Conservation (phyloP, 1,140 invertebrate species). For the Calephelis virginiensis region DNA sequence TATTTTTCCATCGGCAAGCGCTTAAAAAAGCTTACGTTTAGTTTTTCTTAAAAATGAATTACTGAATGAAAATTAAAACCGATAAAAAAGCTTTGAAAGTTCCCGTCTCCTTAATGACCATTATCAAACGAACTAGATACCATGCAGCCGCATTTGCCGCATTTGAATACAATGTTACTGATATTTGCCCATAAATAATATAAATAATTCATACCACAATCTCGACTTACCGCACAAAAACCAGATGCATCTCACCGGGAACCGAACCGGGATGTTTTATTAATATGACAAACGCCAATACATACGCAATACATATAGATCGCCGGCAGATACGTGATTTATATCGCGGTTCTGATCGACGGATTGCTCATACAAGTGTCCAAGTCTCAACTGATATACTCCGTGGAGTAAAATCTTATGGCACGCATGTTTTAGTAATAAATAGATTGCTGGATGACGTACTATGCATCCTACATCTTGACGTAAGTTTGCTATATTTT, state of each 20-base stretch:
- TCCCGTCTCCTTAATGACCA: slow-evolving; percentile 2
- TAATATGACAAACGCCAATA: slow-evolving; percentile 18
- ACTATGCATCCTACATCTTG: too few species aligned
- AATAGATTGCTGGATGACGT: too few species aligned
- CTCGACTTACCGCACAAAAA: slow-evolving; percentile 6
- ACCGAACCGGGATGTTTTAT: slow-evolving; percentile 16
- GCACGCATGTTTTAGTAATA: too few species aligned
- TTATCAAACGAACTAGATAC: slow-evolving; percentile 6
- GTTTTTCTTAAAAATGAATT: too few species aligned
- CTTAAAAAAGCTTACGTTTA: too few species aligned
- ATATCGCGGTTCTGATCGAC: background rate
- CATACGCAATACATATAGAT: slow-evolving; percentile 14
- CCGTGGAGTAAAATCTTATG: too few species aligned
- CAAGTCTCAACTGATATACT: too few species aligned
- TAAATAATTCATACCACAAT: slow-evolving; percentile 15
- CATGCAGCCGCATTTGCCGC: background rate
- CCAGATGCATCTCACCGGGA: slow-evolving; percentile 14
- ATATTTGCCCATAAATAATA: slow-evolving; percentile 17
- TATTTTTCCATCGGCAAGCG: too few species aligned
- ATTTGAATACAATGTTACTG: slow-evolving; percentile 11
- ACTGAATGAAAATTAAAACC: too few species aligned
- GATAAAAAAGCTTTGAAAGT: background rate
- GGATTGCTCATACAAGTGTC: slow-evolving; percentile 10
- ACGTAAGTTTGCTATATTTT: too few species aligned
- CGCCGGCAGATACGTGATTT: slow-evolving; percentile 11